Conservation (phyloP, 2,888 invertebrate species). For the Noctua janthe region DNA sequence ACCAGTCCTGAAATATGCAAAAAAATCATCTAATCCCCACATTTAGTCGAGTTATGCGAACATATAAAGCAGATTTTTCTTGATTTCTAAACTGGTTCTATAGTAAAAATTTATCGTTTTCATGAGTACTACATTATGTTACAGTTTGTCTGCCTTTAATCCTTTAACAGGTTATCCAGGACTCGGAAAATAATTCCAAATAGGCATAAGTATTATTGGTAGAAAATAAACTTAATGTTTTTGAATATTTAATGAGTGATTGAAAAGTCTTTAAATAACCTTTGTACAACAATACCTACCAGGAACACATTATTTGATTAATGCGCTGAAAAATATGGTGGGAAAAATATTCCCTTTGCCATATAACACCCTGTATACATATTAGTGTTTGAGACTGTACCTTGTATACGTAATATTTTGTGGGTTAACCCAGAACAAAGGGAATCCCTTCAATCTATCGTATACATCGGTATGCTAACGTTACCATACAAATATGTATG, state of each 20-base stretch:
- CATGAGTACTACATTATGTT: not conserved
- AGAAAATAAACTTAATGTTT: no score
- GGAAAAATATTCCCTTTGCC: no score
- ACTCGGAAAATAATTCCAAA: no score
- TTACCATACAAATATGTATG: constrained; percentile 53
- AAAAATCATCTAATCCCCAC: not conserved
- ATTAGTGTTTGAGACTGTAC: constrained; percentile 2
- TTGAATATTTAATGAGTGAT: no score
- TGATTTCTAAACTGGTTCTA: not conserved
- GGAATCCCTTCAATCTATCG: constrained; percentile 67
- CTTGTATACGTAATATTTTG: constrained; percentile 67
- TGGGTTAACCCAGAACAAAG: constrained; percentile 65
- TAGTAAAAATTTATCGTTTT: not conserved
- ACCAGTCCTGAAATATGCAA: not conserved
- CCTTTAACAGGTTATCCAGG: no score
- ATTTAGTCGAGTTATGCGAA: not conserved
- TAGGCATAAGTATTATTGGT: no score
- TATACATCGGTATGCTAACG: constrained; percentile 55
- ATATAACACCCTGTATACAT: not conserved
- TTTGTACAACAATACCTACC: no score
- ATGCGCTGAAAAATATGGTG: no score
- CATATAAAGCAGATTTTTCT: not conserved
- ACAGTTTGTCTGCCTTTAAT: not conserved
- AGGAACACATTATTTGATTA: no score
- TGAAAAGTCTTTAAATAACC: no score